These are phyloP conservation scores for Aspidiotus rigidus DNA, from an alignment of 2,888 invertebrate genomes.

Conservation along the genomic window DNA sequence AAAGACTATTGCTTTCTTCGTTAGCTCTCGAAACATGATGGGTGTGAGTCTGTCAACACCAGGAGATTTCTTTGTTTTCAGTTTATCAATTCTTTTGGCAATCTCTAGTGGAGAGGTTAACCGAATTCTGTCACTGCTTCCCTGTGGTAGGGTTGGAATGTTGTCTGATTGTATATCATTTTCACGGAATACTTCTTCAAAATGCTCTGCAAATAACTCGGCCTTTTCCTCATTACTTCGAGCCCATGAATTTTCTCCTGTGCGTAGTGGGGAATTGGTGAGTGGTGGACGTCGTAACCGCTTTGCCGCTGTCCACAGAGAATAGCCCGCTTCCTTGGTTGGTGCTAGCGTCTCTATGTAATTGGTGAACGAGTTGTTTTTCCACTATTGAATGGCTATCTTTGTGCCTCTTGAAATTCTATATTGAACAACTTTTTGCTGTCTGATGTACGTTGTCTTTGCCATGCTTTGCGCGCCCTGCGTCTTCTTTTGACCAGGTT, in stretches of 20 bases:
- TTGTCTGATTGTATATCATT: slow-evolving; percentile 36
- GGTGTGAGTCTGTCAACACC: slow-evolving; percentile 36
- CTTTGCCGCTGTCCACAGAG: slow-evolving; percentile 38
- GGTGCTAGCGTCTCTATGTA: background rate
- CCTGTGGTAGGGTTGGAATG: background rate
- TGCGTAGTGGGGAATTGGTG: slow-evolving; percentile 35
- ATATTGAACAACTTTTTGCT: background rate
- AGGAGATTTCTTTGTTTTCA: slow-evolving; percentile 35
- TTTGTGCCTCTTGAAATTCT: background rate
- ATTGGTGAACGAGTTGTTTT: background rate
- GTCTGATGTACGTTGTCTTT: background rate
- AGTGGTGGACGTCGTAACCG: slow-evolving; percentile 35
- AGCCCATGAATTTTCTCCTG: slow-evolving; percentile 36
- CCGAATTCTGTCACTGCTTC: background rate
- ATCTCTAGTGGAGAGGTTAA: background rate
- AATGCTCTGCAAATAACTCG: slow-evolving; percentile 36
- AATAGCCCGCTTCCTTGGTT: slow-evolving; percentile 36
- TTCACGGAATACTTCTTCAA: too few species aligned
- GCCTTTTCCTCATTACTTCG: slow-evolving; percentile 37
- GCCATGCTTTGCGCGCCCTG: background rate
- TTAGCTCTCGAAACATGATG: slow-evolving; percentile 38
- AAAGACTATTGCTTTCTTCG: slow-evolving; percentile 36
- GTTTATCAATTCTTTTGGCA: background rate
- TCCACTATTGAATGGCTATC: background rate
- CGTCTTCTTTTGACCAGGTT: background rate